Percentiles rank a stretch among this genome's conserved stretches.
phyloP scores from a whole-genome alignment of 1,140 invertebrate genomes.

The Mizuhopecten yessoensis region DNA sequence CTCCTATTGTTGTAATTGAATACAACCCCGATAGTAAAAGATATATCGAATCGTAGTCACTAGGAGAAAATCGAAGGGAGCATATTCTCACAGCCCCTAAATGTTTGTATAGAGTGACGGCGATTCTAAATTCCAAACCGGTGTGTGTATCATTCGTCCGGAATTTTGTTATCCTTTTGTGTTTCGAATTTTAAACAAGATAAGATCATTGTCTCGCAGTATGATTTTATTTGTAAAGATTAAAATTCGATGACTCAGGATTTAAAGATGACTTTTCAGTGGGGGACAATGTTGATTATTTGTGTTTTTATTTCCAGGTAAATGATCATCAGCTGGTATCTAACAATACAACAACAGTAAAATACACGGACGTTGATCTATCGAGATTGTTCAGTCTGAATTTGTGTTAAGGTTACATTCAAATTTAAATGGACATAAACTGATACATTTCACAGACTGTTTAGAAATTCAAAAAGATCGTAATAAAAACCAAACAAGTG shows the following conservation, averaged over 20 bases:
- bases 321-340: not conserved
- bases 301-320: not conserved
- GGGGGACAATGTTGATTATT: not conserved
- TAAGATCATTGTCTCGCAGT: not conserved
- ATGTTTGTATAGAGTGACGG: not conserved
- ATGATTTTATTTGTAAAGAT: not conserved
- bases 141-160: not conserved
- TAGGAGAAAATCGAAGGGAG: not conserved
- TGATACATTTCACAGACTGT: not conserved
- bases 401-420: not conserved
- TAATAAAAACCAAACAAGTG: not conserved
- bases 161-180: slow-evolving; percentile 12
- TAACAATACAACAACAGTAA: not conserved
- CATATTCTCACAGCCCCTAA: not conserved
- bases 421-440: not conserved
- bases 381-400: not conserved
- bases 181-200: not conserved
- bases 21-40: slow-evolving; percentile 32
- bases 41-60: not conserved
- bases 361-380: not conserved
- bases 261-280: not conserved
- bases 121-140: not conserved
- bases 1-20: not conserved
- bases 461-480: not conserved
- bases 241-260: slow-evolving; percentile 3